Evolutionary conservation across 2,888 invertebrate species (phyloP).

Genomic region (Mechanitis messenoides): DNA sequence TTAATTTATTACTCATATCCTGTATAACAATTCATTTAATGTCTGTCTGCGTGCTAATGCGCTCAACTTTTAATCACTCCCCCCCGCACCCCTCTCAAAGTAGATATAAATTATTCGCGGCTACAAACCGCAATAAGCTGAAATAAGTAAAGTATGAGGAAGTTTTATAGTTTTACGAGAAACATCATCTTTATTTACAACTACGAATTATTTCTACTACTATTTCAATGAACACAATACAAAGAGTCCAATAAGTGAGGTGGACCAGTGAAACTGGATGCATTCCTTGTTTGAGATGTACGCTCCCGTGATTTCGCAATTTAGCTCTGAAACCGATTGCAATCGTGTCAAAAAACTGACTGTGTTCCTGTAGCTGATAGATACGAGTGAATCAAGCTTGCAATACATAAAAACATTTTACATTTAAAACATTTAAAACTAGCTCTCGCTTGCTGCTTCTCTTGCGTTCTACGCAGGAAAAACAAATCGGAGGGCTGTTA

Average conservation of each 20-base stretch:
- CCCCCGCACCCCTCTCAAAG: not conserved
- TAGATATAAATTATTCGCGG: slow-evolving; percentile 12
- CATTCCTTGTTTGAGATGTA: slow-evolving; percentile 12
- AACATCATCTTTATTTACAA: too few relatives aligned
- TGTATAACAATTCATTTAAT: not conserved
- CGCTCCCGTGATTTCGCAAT: slow-evolving; percentile 11
- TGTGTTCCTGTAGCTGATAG: too few relatives aligned
- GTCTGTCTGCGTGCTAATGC: slow-evolving; percentile 7
- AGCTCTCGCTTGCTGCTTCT: too few relatives aligned
- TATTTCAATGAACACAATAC: too few relatives aligned
- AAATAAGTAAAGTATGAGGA: not conserved
- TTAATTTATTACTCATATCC: not conserved
- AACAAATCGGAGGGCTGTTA: too few relatives aligned
- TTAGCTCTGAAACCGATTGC: slow-evolving; percentile 5
- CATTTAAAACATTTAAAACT: too few relatives aligned
- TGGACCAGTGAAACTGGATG: slow-evolving; percentile 11
- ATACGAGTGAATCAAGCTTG: too few relatives aligned
- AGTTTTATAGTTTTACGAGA: not conserved
- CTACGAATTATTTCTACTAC: too few relatives aligned
- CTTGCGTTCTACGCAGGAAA: too few relatives aligned
- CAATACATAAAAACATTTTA: too few relatives aligned
- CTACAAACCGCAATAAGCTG: not conserved
- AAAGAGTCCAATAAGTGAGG: slow-evolving; percentile 9
- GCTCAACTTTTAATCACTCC: slow-evolving; percentile 11
- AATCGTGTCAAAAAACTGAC: too few relatives aligned